Conservation (phyloP, 2,888 invertebrate genomes). For the Agrotis ipsilon region DNA sequence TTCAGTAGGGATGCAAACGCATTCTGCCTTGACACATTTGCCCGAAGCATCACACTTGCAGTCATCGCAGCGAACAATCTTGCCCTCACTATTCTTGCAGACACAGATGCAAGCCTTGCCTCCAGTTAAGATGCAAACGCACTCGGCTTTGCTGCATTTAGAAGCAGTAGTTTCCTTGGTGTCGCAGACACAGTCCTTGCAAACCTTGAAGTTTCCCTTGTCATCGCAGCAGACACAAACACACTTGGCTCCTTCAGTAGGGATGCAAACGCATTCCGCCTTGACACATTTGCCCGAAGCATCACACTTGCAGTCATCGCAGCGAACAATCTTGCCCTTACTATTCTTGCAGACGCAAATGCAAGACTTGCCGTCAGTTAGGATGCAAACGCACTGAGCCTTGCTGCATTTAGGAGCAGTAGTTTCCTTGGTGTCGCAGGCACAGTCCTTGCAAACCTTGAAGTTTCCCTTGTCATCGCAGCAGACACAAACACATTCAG, state of each 20-base stretch:
- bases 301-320: constrained; percentile 63
- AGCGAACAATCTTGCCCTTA: constrained; percentile 42
- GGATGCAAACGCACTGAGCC: constrained; percentile 62
- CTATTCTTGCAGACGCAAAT: constrained; percentile 49
- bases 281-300: constrained; percentile 28
- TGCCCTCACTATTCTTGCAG: constrained; percentile 35
- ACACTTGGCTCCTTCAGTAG: constrained; percentile 48
- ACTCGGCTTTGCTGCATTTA: constrained; percentile 43
- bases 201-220: constrained; percentile 28
- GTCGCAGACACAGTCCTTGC: constrained; percentile 44
- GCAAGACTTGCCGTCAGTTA: constrained; percentile 50
- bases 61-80: constrained; percentile 39
- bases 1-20: constrained; percentile 56
- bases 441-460: constrained; percentile 56
- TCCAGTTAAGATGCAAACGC: constrained; percentile 68
- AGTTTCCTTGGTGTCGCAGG: constrained; percentile 34
- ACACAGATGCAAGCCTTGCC: constrained; percentile 50
- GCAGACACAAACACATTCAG: constrained; percentile 64
- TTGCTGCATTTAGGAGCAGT: constrained; percentile 16
- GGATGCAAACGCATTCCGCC: constrained; percentile 48
- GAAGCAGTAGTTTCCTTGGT: constrained; percentile 17
- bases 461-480: constrained; percentile 35
- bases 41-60: constrained; percentile 35
- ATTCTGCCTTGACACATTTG: constrained; percentile 42
- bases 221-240: constrained; percentile 52